These are phyloP conservation scores for Emydura subglobosa DNA, from an alignment of 2,113 vertebrate genomes.

Conservation along the genomic window DNA sequence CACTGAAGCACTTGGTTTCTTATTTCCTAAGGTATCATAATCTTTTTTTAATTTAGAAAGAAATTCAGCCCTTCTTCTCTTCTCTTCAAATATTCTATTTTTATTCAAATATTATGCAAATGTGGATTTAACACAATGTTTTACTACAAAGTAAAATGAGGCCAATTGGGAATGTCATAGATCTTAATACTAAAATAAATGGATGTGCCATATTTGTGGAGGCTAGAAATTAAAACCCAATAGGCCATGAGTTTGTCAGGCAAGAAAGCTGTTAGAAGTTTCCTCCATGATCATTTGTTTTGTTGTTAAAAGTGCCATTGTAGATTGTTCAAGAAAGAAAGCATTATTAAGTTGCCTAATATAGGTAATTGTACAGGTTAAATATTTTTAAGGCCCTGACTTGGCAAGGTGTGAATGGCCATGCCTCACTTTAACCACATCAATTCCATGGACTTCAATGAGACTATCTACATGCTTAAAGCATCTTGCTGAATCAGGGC, in stretches of 20 bases:
- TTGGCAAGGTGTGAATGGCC: background rate
- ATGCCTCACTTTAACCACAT: background rate
- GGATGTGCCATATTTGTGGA: background rate
- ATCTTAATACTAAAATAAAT: background rate
- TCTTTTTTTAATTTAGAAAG: background rate
- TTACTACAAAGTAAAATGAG: background rate
- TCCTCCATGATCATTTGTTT: background rate
- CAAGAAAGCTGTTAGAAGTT: background rate
- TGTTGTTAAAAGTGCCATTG: background rate
- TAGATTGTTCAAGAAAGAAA: background rate
- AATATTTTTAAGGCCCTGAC: background rate
- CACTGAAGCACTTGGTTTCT: background rate
- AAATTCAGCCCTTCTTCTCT: background rate
- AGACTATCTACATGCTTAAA: background rate
- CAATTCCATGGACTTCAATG: background rate
- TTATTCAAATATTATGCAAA: slow-evolving; percentile 4
- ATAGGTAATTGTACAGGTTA: background rate
- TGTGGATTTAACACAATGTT: background rate
- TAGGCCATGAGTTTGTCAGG: background rate
- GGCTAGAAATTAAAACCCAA: background rate
- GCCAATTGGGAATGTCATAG: background rate
- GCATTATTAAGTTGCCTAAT: background rate
- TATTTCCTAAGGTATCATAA: slow-evolving; percentile 2
- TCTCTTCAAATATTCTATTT: background rate
- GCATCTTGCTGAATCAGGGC: background rate